Evolutionary conservation across 2,797 vertebrate species (phyloP), one percentile per base, ranked within the genome.

Genomic region (Cryptoblepharus egeriae): DNA sequence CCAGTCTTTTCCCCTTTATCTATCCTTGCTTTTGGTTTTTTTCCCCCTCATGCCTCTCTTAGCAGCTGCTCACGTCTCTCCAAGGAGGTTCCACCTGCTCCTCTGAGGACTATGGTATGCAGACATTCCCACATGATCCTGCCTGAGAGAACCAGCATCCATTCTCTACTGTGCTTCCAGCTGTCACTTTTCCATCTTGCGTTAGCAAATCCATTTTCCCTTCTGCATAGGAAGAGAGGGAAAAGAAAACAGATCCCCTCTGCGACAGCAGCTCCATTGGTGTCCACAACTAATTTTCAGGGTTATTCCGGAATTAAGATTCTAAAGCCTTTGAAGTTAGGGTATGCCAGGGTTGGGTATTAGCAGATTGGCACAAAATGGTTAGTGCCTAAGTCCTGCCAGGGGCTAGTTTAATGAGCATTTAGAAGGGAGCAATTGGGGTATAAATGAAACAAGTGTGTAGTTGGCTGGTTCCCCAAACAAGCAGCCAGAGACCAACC

Each of bases 301-400:
- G 80, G 72, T 69, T 35, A 49, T 82, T 82, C 60, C 60, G 72
- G 68, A 82, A 82, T 82, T 75, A 75, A 82, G 64, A 82, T 75
- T n/a, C n/a, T 67, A 83, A 83, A 77, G 75, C 22, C 58, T 83
- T 83, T 57, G 75, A 83, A 77, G 57, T 63, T 24, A 32, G 57
- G 73, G 37, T 57, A 35, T 82, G 55, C 39, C 32, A n/a, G 30
- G 57, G 57, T 52, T 5, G 45, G 26, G 32, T 71, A 42, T 26
- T 13, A 22, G 77, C 52, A 24, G 9, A 6, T 18, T 60, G 30
- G 45, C 52, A 11, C 30, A 24, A 24, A 61, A 16, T 16, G 30
- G 28, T 26, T 13, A 3, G n/a, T 9, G 28, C 28, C 15, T 3
- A 28, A 4, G 42, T 70, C 75, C 15, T n/a, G 37, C 57, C 64